Conservation (phyloP, 2,797 vertebrate genomes). For the Bradypodion ventrale region DNA sequence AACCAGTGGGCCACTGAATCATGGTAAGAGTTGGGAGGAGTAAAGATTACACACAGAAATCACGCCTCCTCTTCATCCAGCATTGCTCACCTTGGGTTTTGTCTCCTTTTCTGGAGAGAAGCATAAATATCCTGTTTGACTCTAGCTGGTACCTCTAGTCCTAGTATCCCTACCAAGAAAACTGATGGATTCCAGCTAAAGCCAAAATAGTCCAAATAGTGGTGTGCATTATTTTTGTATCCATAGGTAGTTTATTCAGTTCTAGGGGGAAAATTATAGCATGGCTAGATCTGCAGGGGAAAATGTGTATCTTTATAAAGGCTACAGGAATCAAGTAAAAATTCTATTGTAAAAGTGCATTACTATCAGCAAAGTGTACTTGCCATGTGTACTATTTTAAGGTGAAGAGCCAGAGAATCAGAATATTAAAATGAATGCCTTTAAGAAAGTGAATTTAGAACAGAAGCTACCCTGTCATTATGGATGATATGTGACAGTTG, state of each 20-base stretch:
- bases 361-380: constrained; percentile 61
- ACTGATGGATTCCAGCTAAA: constrained; percentile 7
- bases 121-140: too few species aligned
- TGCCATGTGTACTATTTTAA: constrained; percentile 65
- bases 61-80: too few species aligned
- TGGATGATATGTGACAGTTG: constrained; percentile 66
- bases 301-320: constrained; percentile 60
- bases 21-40: too few species aligned
- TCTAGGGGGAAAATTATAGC: constrained; percentile 56
- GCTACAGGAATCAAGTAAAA: constrained; percentile 45
- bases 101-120: too few species aligned
- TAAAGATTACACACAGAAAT: too few species aligned
- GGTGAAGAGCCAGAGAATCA: constrained; percentile 55
- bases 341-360: constrained; percentile 66
- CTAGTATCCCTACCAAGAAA: neutral
- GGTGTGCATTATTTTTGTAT: neutral
- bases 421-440: constrained; percentile 62
- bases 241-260: constrained; percentile 55
- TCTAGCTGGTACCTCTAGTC: too few species aligned
- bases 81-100: too few species aligned
- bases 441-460: constrained; percentile 69
- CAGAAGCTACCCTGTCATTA: constrained; percentile 72
- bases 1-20: too few species aligned
- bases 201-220: constrained; percentile 58
- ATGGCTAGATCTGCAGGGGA: constrained; percentile 55